Evolutionary conservation across 2,113 vertebrate species (phyloP), one percentile per base, ranked within the genome.

Genomic region (Serilophus lunatus): DNA sequence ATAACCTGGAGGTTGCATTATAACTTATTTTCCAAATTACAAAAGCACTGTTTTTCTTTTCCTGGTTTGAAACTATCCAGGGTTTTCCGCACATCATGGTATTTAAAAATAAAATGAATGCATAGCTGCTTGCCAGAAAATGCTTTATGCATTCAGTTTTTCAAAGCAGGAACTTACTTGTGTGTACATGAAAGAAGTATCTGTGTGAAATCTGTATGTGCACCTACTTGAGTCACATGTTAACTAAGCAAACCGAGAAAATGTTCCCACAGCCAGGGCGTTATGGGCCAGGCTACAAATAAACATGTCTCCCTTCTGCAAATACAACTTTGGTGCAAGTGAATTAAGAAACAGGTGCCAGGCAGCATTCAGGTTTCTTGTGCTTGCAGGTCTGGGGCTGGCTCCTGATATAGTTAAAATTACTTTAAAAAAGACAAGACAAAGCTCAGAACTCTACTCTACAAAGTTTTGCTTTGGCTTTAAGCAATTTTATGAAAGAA

Each of bases 141-240:
- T 0, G 3, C 38, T 92, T 93, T 82, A 69, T 53, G 54, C 31
- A 71, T 88, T 87, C 69, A 33, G 24, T 56, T 88, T 95, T 91
- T 92, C 71, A 89, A 61, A 82, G 72, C 60, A 83, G 78, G 82
- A 84, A 45, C 56, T 45, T 92, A 72, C 95, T 93, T 96, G 70
- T 69, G 40, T 12, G 60, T 85, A 76, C 95, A 91, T 87, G 93
- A 96, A 94, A 64, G 60, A 88, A 65, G n/a, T 64, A 45, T 78
- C 57, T 47, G 61, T 81, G 70, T 93, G 94, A 88, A 92, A 95
- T 86, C 81, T n/a, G 1, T 36, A 20, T 90, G 69, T 82, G 26
- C 60, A 89, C 69, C 83, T 84, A 86, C 79, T 33, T 2, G 10
- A 88, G 88, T 91, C 92, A 93, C 76, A 12, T 71, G 88, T 60